Evolutionary conservation across 2,797 vertebrate genomes (phyloP).

Genomic region (Argentina silus): DNA sequence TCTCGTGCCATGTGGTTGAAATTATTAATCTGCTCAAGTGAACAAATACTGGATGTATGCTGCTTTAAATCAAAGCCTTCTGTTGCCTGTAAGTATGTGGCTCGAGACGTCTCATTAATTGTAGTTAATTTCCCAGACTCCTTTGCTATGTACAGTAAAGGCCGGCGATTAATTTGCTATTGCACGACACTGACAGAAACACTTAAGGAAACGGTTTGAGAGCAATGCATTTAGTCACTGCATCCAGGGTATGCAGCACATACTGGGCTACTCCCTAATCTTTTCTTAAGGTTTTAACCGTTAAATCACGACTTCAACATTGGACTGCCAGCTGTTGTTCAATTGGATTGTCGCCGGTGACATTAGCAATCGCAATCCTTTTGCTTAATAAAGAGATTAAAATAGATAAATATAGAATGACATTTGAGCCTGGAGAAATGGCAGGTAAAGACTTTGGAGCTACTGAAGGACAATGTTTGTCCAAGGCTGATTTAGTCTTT

Average conservation of each 20-base stretch:
- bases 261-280: conserved; percentile 53
- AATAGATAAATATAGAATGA: conserved; percentile 51
- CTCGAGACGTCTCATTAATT: conserved; percentile 8
- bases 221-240: conserved; percentile 56
- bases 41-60: too few species aligned
- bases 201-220: conserved; percentile 58
- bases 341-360: conserved; percentile 64
- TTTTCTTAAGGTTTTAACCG: conserved; percentile 68
- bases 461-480: neutral
- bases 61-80: neutral
- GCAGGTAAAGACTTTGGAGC: conserved; percentile 28
- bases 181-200: conserved; percentile 49
- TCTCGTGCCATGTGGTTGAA: too few species aligned
- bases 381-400: conserved; percentile 68
- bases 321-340: conserved; percentile 58
- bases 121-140: conserved; percentile 1
- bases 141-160: conserved; percentile 8
- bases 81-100: neutral
- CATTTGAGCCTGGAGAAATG: neutral
- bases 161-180: conserved; percentile 44
- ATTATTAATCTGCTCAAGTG: too few species aligned
- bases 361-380: conserved; percentile 62
- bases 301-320: conserved; percentile 55
- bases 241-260: conserved; percentile 44
- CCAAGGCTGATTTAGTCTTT: neutral